Evolutionary conservation across 2,113 vertebrate species (phyloP).

Genomic region (Microcebus jonahi): DNA sequence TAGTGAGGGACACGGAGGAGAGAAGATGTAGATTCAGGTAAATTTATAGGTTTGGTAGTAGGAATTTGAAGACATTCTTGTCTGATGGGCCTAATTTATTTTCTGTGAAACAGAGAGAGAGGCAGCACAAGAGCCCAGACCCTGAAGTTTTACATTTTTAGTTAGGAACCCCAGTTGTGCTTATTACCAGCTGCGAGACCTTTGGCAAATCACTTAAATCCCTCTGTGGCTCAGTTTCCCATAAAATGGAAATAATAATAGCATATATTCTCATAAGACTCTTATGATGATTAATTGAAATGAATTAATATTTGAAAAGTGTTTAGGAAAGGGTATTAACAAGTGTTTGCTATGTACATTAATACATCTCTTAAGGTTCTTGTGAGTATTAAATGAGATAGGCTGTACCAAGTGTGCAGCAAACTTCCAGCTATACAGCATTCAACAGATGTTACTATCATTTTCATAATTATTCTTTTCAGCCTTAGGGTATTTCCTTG

Average conservation of each 20-base stretch:
- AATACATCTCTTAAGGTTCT: not conserved
- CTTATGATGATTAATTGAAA: not conserved
- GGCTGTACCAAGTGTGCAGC: not conserved
- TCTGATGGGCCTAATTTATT: not conserved
- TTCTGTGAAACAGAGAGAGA: not conserved
- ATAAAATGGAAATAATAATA: not conserved
- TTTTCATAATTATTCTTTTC: not conserved
- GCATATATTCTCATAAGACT: not conserved
- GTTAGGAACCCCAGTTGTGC: not conserved
- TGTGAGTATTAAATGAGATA: not conserved
- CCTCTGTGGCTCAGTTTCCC: not conserved
- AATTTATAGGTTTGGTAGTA: not conserved
- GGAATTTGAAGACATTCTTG: not conserved
- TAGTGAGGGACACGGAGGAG: not conserved
- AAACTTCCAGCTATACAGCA: not conserved
- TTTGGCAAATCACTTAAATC: not conserved
- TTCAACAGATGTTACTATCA: not conserved
- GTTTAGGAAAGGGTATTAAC: not conserved
- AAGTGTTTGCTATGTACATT: not conserved
- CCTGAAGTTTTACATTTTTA: not conserved
- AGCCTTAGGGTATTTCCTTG: not conserved
- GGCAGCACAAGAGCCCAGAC: not conserved
- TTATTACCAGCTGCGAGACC: not conserved
- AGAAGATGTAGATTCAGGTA: not conserved
- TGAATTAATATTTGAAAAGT: slow-evolving; percentile 5